Base-by-base conservation (phyloP, 2,113 vertebrate genomes). In the Oryzias celebensis region DNA sequence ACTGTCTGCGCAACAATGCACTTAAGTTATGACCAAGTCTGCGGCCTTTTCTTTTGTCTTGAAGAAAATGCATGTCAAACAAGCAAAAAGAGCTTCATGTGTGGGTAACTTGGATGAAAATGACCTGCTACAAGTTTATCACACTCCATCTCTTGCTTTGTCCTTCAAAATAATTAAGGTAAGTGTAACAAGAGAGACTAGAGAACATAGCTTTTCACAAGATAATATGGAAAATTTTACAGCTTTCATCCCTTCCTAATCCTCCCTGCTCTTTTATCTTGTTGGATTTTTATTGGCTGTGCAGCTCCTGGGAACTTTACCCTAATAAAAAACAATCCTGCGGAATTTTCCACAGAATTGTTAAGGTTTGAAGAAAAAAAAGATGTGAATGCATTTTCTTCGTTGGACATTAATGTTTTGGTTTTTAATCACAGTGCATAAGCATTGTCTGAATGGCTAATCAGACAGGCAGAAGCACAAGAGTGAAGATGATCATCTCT, bases 211-310 rank as follows among this genome's bases (percentile, higher is more conserved):
- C 81, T 89, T 85, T 91, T 92, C 84, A 89, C 84, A 85, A 90
- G 90, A 91, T 92, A 90, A 92, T 91, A 91, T 91, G 90, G 91
- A 92, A 91, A 73, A 87, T 87, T 89, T 91, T 92, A 91, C 87
- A 88, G 89, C 89, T 91, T 91, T 88, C 84, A 89, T 91, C 89
- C 89, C 80, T 78, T 88, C 82, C 88, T 91, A 90, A 91, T 92
- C 86, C 88, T 87, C 74, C 78, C 72, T 88, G 81, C 80, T 85
- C 87, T 93, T 93, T 93, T 91, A 92, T 92, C 91, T 91, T 79
- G 80, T 91, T 91, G 83, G 83, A 70, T 86, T 92, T 92, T 93
- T 93, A 92, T 91, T 91, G 90, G 89, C 88, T 83, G 78, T 78
- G 80, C 76, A 84, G 88, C 89, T 91, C 87, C 89, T 92, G 91